Percentiles rank a stretch among this genome's conserved stretches.
Evolutionary conservation across 2,113 vertebrate species (phyloP).

Genomic region (Melanerpes aurifrons): DNA sequence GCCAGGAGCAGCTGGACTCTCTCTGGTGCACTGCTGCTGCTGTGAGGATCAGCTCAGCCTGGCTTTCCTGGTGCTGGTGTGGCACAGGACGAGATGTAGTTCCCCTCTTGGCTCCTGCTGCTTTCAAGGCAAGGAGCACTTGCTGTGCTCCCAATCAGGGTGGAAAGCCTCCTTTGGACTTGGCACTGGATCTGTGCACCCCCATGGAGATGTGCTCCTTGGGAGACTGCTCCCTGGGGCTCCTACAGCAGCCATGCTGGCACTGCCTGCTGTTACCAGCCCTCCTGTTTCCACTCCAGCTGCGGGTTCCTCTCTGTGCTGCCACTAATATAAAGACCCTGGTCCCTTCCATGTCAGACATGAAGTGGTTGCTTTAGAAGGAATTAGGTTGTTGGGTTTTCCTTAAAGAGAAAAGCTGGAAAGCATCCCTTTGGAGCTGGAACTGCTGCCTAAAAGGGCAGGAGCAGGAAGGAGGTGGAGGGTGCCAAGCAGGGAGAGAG

Average conservation of each 20-base stretch:
- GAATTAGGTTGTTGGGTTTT: background rate
- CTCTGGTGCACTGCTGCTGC: background rate
- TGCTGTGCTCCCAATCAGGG: background rate
- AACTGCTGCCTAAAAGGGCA: background rate
- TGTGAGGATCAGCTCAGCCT: background rate
- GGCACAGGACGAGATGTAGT: background rate
- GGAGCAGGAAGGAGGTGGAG: background rate
- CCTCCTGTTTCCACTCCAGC: background rate
- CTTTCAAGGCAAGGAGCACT: background rate
- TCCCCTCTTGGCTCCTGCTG: background rate
- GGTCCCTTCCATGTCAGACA: background rate
- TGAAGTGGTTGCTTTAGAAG: background rate
- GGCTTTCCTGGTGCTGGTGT: accelerated
- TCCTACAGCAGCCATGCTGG: background rate
- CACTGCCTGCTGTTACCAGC: background rate
- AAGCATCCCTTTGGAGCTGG: background rate
- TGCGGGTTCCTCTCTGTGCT: background rate
- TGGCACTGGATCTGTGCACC: accelerated
- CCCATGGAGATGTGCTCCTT: background rate
- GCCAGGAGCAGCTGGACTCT: background rate
- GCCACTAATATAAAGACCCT: background rate
- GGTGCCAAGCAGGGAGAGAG: background rate
- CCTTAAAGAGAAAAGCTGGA: background rate
- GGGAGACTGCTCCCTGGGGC: background rate
- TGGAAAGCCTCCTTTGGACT: background rate